phyloP scores from a whole-genome alignment of 1,140 invertebrate genomes.

The Proctacanthus coquilletti region DNA sequence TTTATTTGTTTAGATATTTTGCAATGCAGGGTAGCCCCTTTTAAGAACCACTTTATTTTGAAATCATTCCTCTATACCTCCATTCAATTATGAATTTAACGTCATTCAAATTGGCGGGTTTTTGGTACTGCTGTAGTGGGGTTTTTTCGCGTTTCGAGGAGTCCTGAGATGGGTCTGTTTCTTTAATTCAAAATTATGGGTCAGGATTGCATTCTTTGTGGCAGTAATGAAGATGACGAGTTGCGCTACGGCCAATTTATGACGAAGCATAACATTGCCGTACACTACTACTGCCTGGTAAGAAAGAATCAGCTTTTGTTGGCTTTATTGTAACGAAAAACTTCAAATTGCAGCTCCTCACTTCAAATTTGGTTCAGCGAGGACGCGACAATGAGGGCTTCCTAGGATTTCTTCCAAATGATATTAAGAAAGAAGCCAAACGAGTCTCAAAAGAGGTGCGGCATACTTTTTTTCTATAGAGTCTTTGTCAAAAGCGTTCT shows the following conservation, averaged over 20 bases:
- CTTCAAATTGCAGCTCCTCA: slow-evolving; percentile 35
- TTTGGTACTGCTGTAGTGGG: too few relatives aligned
- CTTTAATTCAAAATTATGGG: too few relatives aligned
- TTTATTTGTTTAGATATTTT: too few relatives aligned
- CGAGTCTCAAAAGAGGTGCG: slow-evolving; percentile 39
- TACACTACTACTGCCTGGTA: slow-evolving; percentile 14
- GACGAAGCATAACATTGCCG: slow-evolving; percentile 6
- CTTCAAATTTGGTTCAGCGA: slow-evolving; percentile 41
- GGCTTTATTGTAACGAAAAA: too few relatives aligned
- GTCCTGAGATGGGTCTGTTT: too few relatives aligned
- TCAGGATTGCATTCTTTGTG: too few relatives aligned
- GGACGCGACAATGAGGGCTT: slow-evolving; percentile 42
- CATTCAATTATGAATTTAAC: too few relatives aligned
- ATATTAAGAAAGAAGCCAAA: slow-evolving; percentile 39
- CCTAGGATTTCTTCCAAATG: slow-evolving; percentile 40
- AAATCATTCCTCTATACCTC: too few relatives aligned
- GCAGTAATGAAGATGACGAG: slow-evolving; percentile 5
- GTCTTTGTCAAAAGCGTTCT: slow-evolving; percentile 7
- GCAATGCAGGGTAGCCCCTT: too few relatives aligned
- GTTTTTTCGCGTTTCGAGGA: too few relatives aligned
- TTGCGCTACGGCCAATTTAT: slow-evolving; percentile 10
- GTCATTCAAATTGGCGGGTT: too few relatives aligned
- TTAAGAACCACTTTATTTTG: too few relatives aligned
- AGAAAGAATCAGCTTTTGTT: slow-evolving; percentile 7
- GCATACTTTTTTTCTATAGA: slow-evolving; percentile 6